Conservation (phyloP, 1,140 invertebrate genomes). For the Tetramorium parvispinum region DNA sequence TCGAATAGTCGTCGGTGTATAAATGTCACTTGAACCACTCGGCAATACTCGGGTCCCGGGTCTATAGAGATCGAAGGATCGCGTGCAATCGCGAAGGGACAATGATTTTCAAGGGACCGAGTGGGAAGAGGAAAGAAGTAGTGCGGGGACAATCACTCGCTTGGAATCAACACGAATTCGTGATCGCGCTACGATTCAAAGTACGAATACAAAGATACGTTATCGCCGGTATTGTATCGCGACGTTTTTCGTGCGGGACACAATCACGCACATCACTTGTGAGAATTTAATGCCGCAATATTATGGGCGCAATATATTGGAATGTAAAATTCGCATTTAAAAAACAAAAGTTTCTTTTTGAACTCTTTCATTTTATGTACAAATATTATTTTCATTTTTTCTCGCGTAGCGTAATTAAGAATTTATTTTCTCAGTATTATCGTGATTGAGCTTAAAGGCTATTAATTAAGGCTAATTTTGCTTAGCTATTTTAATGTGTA, state of each 20-base stretch:
- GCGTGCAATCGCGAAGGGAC: constrained; percentile 15
- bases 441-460: background rate
- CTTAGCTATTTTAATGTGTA: background rate
- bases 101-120: constrained; percentile 14
- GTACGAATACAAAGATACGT: background rate
- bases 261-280: background rate
- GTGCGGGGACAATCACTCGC: background rate
- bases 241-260: constrained; percentile 1
- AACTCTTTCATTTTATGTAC: background rate
- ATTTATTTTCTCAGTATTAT: background rate
- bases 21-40: constrained; percentile 19
- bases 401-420: background rate
- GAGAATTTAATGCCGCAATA: constrained; percentile 15
- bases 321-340: background rate
- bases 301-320: background rate
- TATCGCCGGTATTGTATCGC: background rate
- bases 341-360: background rate
- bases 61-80: constrained; percentile 30
- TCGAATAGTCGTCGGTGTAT: constrained; percentile 38
- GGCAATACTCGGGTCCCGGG: background rate
- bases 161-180: constrained; percentile 27
- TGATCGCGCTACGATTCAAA: constrained; percentile 13
- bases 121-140: background rate
- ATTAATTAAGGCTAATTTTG: background rate
- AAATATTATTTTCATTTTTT: background rate